Conservation (phyloP, 2,888 invertebrate genomes). For the Ommatoiulus sabulosus region DNA sequence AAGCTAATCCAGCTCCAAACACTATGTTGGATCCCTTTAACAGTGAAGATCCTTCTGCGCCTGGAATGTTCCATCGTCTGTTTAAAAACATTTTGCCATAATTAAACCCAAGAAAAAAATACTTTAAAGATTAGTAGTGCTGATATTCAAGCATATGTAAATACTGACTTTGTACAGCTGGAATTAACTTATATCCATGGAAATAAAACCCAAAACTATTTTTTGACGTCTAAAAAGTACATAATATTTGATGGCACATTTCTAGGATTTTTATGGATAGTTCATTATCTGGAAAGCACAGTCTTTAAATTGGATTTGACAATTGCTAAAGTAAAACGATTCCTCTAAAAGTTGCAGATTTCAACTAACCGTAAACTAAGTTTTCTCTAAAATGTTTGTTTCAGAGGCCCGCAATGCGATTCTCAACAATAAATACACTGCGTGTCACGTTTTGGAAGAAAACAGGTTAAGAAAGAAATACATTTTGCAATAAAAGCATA, state of each 20-base stretch:
- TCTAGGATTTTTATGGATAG: background rate
- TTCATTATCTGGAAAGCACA: background rate
- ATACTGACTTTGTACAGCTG: background rate
- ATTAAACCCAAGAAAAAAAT: background rate
- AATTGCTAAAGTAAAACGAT: too few species aligned
- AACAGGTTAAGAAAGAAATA: background rate
- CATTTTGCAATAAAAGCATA: slow-evolving; percentile 2
- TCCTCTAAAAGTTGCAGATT: too few species aligned
- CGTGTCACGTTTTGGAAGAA: background rate
- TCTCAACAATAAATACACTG: background rate
- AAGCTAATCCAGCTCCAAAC: background rate
- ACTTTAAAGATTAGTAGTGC: background rate
- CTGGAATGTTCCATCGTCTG: slow-evolving; percentile 37
- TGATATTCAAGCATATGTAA: background rate
- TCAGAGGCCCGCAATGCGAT: background rate
- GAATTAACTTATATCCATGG: background rate
- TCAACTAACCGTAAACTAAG: too few species aligned
- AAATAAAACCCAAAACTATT: too few species aligned
- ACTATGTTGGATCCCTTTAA: background rate
- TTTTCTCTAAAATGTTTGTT: background rate
- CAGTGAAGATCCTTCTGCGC: background rate
- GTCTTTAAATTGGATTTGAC: too few species aligned
- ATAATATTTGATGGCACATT: background rate
- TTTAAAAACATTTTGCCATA: slow-evolving; percentile 42
- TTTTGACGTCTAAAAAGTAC: too few species aligned